Base-by-base conservation (phyloP, 1,140 invertebrate species). In the Trichonephila clavata region DNA sequence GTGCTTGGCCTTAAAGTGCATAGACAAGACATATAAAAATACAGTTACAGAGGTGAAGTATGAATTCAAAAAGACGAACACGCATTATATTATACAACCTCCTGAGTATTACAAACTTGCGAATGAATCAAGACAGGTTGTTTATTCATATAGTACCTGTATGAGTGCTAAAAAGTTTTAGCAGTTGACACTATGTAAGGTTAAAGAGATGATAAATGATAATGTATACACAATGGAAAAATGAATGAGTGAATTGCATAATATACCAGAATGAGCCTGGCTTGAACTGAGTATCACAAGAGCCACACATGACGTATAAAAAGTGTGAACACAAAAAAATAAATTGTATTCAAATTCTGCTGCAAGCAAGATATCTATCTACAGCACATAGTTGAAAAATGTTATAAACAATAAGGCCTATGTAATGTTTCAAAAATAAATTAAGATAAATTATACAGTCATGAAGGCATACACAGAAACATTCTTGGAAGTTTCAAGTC, bases 21-120 rank as follows among this genome's bases (percentile, higher is more conserved):
- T n/a, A 63, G 63, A 32, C 32, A 93, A 60, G 86, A 87, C 59
- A 93, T 93, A 93, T 24, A 93, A 93, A 93, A 93, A 93, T 93
- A 93, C 91, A 86, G 39, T 86, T 86, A 93, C 65, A 87, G 57
- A 80, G 21, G 63, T 87, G 92, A 88, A 27, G 86, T 68, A 86
- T 92, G 81, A 87, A 21, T 80, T 6, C 18, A 61, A 32, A 80
- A 88, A 88, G 84, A 93, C 91, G 84, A 32, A 77, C 27, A 93
- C n/a, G 39, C 39, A 60, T 27, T 32, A 81, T 86, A 59, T 92
- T 93, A 81, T 93, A 93, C 92, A 93, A 93, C 86, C 92, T 87
- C 92, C 92, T 93, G 92, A 93, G 92, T 87, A 80, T 68, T 87
- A 93, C 68, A 93, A 93, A 93, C 92, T 93, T 93, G 92, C 92